Percentiles rank a stretch among this genome's conserved stretches.
These are phyloP conservation scores for Aphelocoma californica DNA, from an alignment of 2,797 vertebrate species.

Conservation along the genomic window DNA sequence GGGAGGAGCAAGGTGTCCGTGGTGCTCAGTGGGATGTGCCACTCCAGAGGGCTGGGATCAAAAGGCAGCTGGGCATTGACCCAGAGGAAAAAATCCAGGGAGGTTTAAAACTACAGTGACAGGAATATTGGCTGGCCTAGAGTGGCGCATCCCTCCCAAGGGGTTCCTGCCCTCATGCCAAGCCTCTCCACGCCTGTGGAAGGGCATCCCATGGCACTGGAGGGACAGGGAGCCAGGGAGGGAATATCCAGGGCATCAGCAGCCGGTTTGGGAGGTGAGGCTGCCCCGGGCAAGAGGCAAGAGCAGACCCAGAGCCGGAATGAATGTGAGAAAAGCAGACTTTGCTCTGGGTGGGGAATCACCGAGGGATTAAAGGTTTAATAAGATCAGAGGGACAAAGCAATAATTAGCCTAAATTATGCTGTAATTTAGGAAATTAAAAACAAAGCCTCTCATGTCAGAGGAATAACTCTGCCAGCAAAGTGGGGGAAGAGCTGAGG, in stretches of 20 bases:
- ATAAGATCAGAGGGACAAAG: slow-evolving; percentile 71
- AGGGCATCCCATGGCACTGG: background rate
- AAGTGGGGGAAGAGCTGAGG: background rate
- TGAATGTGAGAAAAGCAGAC: slow-evolving; percentile 59
- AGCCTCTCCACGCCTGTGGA: background rate
- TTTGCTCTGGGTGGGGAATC: slow-evolving; percentile 67
- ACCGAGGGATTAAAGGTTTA: slow-evolving; percentile 68
- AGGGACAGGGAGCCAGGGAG: background rate
- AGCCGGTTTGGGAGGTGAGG: background rate
- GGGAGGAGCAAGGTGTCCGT: accelerated
- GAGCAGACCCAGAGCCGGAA: slow-evolving; percentile 40
- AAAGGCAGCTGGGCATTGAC: background rate
- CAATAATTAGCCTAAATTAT: slow-evolving; percentile 71
- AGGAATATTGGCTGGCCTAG: accelerated
- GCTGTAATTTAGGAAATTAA: slow-evolving; percentile 73
- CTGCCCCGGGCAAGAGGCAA: slow-evolving; percentile 4
- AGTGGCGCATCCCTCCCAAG: background rate
- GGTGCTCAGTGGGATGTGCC: background rate
- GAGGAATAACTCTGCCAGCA: slow-evolving; percentile 12
- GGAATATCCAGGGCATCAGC: background rate
- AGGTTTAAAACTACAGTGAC: accelerated
- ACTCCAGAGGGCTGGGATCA: background rate
- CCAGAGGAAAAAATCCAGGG: accelerated
- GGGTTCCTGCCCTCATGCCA: accelerated
- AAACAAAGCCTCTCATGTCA: slow-evolving; percentile 64